A percentile compares a stretch with the other conserved stretches of the same genome.
phyloP scores from a whole-genome alignment of 2,797 vertebrate species.

The Enteromius afrohamiltoni region DNA sequence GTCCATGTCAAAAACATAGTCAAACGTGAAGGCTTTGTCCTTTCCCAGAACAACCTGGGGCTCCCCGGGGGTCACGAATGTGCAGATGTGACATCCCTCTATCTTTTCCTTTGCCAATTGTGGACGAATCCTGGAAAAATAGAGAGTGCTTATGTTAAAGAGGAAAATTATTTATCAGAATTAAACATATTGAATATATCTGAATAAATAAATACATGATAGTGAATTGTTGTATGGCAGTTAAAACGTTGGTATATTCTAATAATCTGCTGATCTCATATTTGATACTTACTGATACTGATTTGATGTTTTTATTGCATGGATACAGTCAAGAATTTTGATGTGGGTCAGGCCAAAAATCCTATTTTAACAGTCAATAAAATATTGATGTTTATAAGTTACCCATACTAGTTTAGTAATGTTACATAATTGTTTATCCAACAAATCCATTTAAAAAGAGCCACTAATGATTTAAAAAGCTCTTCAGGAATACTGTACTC shows the following conservation, averaged over 20 bases:
- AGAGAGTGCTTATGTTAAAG: neutral
- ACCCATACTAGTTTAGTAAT: neutral
- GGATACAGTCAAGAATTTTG: neutral
- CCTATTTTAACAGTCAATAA: neutral
- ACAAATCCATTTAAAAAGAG: neutral
- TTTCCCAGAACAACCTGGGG: conserved; percentile 88
- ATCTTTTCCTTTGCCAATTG: conserved; percentile 88
- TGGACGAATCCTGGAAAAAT: conserved; percentile 80
- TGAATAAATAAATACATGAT: neutral
- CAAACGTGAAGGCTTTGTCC: conserved; percentile 88
- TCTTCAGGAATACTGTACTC: neutral
- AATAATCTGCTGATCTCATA: neutral
- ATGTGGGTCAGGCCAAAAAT: neutral
- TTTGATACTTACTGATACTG: neutral
- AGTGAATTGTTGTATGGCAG: neutral
- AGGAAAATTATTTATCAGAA: neutral
- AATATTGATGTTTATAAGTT: neutral
- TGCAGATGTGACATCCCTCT: conserved; percentile 89
- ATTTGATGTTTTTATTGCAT: neutral
- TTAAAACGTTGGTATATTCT: neutral
- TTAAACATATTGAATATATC: too few species aligned
- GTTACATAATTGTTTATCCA: neutral
- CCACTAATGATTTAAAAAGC: neutral
- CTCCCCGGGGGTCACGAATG: conserved; percentile 84
- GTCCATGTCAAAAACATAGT: conserved; percentile 85